Evolutionary conservation across 2,113 vertebrate species (phyloP).

Genomic region (Lates calcarifer): DNA sequence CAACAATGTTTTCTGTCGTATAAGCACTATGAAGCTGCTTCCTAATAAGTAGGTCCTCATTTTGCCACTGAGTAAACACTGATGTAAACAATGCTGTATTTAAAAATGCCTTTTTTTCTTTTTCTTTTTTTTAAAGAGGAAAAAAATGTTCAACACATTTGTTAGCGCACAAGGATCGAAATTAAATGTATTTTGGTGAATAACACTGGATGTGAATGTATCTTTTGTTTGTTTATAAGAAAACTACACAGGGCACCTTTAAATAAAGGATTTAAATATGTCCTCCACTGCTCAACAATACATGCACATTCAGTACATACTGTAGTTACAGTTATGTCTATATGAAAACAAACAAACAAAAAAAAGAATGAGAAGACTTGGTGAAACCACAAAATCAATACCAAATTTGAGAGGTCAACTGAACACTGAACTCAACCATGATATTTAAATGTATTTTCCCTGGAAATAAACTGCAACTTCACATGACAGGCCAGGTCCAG

Average conservation of each 20-base stretch:
- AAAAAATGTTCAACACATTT: neutral
- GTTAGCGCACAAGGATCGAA: neutral
- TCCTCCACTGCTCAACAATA: neutral
- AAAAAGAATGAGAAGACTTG: neutral
- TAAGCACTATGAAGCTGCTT: neutral
- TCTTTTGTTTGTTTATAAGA: neutral
- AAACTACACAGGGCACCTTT: neutral
- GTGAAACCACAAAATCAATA: constrained; percentile 43
- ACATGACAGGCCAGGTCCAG: constrained; percentile 52
- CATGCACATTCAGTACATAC: neutral
- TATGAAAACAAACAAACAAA: neutral
- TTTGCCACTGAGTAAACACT: neutral
- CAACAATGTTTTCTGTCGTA: no score
- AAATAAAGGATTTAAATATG: neutral
- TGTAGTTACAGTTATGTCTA: neutral
- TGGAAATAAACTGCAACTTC: constrained; percentile 52
- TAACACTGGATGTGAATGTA: neutral
- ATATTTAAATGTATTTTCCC: constrained; percentile 57
- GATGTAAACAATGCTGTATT: neutral
- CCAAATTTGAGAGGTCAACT: constrained; percentile 29
- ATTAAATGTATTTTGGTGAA: neutral
- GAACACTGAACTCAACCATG: constrained; percentile 28
- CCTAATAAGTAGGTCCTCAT: neutral
- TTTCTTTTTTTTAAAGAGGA: neutral
- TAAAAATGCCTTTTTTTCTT: neutral